These are phyloP conservation scores for Drosophila kohkoa DNA, from an alignment of 1,140 invertebrate species.

Conservation along the genomic window DNA sequence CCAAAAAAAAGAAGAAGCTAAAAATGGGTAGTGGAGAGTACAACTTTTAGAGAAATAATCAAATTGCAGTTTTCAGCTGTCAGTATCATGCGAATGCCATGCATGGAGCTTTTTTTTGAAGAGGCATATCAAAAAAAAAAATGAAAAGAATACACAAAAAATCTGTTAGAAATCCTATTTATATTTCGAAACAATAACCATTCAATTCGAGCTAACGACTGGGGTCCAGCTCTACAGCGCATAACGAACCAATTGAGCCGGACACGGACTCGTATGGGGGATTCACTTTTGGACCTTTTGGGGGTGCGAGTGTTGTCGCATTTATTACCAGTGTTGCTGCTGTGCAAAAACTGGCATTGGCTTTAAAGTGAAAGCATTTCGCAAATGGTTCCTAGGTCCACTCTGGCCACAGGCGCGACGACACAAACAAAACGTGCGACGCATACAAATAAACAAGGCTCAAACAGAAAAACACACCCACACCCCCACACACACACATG, in stretches of 20 bases:
- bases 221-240: slow-evolving; percentile 48
- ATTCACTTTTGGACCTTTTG: not conserved
- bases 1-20: not conserved
- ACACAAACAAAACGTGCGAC: slow-evolving; percentile 80
- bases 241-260: slow-evolving; percentile 81
- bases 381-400: slow-evolving; percentile 49
- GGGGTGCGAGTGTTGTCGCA: slow-evolving; percentile 59
- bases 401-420: slow-evolving; percentile 75
- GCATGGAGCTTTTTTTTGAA: slow-evolving; percentile 23
- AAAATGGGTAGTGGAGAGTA: not conserved
- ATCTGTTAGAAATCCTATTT: slow-evolving; percentile 80
- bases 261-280: slow-evolving; percentile 35
- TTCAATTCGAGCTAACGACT: slow-evolving; percentile 83
- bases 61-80: slow-evolving; percentile 80
- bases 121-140: slow-evolving; percentile 1
- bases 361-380: slow-evolving; percentile 74
- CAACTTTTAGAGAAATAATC: slow-evolving; percentile 59
- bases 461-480: slow-evolving; percentile 3
- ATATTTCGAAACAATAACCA: slow-evolving; percentile 84
- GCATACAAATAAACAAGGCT: slow-evolving; percentile 78
- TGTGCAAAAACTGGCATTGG: slow-evolving; percentile 65
- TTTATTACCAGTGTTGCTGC: slow-evolving; percentile 77
- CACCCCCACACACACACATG: not conserved
- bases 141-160: slow-evolving; percentile 34
- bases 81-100: slow-evolving; percentile 35